Base-by-base conservation (phyloP, 1,140 invertebrate genomes). In the Eumeta japonica region DNA sequence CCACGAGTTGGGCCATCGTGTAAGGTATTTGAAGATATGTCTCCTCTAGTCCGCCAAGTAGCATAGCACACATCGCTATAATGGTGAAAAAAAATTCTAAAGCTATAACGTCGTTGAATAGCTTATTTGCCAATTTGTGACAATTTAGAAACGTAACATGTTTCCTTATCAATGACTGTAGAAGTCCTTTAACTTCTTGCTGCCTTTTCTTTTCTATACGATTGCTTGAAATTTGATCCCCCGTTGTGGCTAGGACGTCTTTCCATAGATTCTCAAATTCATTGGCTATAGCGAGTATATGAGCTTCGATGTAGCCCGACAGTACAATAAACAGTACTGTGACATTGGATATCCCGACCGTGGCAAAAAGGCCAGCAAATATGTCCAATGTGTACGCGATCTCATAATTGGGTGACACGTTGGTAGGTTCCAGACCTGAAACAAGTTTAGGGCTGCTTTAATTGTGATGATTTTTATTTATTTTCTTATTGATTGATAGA, bases 341-440 rank as follows among this genome's bases (percentile, higher is more conserved):
- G 5, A 45, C 37, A 32, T 20, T 40, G 7, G 39, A 41, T 5
- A 41, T 34, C 0, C 30, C 32, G 11, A 43, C 43, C 11, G 36
- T 40, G 5, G 37, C 19, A 12, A 42, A 39, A 28, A 37, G 35
- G 2, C 38, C 24, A 2, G 35, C 35, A 3, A 29, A 18, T 1
- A 15, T 16, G 29, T 41, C 35, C 12, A 41, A n/a, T n/a, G 33
- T 14, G 36, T 43, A 43, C 5, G 44, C 36, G 10, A 50, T 36
- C 18, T 50, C 35, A 35, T 44, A 50, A 36, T 50, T 50, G 3
- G 48, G 48, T 3, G 48, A 36, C 17, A 42, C 41, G 10, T 37
- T 30, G 32, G 46, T 46, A 3, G 48, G 48, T 39, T 46, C 45
- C 11, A 50, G 19, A 7, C 48, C 48, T 50, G 41, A 3, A 29